Evolutionary conservation across 2,797 vertebrate genomes (phyloP).

Genomic region (Pseudochirops cupreus): DNA sequence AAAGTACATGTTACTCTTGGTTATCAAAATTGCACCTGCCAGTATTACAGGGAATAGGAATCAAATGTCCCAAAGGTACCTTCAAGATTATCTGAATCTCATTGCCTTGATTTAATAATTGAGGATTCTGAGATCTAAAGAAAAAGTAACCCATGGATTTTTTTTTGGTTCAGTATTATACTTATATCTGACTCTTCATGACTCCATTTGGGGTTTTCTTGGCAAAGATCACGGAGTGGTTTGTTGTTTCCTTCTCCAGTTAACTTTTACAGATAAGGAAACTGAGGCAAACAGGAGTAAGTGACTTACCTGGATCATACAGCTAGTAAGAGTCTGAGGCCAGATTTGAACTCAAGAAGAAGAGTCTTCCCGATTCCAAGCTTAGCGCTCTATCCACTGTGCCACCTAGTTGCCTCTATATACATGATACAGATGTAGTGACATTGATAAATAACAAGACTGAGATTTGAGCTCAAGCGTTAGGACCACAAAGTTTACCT

Average conservation of each 20-base stretch:
- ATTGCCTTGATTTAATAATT: background rate
- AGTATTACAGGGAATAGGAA: background rate
- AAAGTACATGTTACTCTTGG: background rate
- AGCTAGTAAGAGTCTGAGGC: background rate
- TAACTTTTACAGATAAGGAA: background rate
- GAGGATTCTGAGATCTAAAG: background rate
- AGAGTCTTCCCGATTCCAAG: background rate
- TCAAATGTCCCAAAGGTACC: constrained; percentile 1
- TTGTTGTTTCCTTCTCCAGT: background rate
- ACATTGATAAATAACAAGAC: background rate
- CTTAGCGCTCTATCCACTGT: background rate
- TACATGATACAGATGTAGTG: too few relatives aligned
- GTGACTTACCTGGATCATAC: background rate
- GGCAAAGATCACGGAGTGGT: background rate
- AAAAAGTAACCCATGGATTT: background rate
- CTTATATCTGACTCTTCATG: background rate
- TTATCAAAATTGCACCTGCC: background rate
- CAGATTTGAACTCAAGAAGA: background rate
- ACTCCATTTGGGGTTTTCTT: background rate
- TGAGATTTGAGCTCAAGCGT: background rate
- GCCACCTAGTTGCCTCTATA: background rate
- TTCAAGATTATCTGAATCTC: background rate
- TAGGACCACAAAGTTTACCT: background rate
- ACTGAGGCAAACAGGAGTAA: background rate
- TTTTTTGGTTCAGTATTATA: background rate